Evolutionary conservation across 2,888 invertebrate genomes (phyloP).

Genomic region (Eulithis testata): DNA sequence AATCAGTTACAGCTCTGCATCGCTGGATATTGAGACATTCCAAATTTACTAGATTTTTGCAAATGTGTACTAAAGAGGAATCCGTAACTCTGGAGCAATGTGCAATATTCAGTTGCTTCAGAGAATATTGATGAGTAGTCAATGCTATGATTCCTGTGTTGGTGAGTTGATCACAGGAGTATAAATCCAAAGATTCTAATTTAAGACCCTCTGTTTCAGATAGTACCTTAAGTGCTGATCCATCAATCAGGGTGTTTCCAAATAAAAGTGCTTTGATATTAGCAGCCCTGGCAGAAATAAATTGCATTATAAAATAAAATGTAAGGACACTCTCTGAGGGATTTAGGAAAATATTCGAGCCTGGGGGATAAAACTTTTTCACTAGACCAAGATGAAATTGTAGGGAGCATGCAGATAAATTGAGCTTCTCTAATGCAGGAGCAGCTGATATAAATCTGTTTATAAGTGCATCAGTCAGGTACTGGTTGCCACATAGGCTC

Average conservation of each 20-base stretch:
- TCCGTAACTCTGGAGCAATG: conserved; percentile 87
- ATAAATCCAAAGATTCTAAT: conserved; percentile 80
- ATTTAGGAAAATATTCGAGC: conserved; percentile 60
- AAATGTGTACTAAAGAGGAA: conserved; percentile 85
- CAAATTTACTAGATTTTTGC: conserved; percentile 83
- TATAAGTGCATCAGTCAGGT: conserved; percentile 90
- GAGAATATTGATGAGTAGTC: conserved; percentile 80
- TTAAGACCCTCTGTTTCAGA: conserved; percentile 79
- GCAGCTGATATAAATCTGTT: conserved; percentile 86
- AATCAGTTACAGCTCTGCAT: conserved; percentile 87
- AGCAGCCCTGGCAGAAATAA: conserved; percentile 80
- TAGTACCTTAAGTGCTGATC: conserved; percentile 83
- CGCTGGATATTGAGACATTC: conserved; percentile 86
- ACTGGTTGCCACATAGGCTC: conserved; percentile 87
- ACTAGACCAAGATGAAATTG: conserved; percentile 89
- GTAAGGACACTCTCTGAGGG: conserved; percentile 89
- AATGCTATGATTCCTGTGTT: conserved; percentile 83
- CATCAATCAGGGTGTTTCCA: conserved; percentile 88
- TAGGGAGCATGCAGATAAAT: conserved; percentile 88
- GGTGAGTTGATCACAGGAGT: conserved; percentile 86
- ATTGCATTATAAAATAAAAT: conserved; percentile 86
- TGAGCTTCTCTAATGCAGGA: conserved; percentile 84
- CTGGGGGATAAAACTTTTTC: conserved; percentile 87
- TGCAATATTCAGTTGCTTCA: conserved; percentile 86
- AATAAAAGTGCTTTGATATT: conserved; percentile 86